phyloP scores from a whole-genome alignment of 1,140 invertebrate species.

The Plodia interpunctella region DNA sequence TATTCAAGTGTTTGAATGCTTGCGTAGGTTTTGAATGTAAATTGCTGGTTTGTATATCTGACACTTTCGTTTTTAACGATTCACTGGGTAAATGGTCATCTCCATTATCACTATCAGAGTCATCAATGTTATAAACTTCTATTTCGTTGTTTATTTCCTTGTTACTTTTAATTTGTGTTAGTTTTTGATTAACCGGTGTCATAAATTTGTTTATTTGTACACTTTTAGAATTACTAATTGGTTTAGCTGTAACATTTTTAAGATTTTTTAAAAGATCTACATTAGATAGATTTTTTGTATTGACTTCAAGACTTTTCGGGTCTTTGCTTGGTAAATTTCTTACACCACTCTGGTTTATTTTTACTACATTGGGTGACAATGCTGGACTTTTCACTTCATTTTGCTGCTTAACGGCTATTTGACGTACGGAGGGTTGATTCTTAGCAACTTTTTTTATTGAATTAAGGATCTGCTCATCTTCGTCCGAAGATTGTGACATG shows the following conservation, averaged over 20 bases:
- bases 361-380: neutral
- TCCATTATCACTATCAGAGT: constrained; percentile 54
- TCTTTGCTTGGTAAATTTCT: neutral
- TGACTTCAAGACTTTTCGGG: neutral
- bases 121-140: constrained; percentile 64
- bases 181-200: constrained; percentile 8
- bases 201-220: constrained; percentile 7
- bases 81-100: constrained; percentile 16
- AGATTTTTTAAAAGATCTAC: constrained; percentile 48
- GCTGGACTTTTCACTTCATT: neutral
- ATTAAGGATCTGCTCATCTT: neutral
- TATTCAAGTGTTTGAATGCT: constrained; percentile 33
- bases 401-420: neutral
- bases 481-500: neutral
- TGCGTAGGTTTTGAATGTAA: constrained; percentile 12
- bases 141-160: constrained; percentile 39
- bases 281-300: constrained; percentile 24
- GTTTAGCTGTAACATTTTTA: constrained; percentile 50
- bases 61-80: constrained; percentile 15
- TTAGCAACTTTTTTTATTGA: neutral
- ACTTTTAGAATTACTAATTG: constrained; percentile 22
- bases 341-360: neutral
- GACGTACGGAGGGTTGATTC: neutral
- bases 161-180: neutral
- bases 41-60: neutral